These are phyloP conservation scores for Synanthedon myopaeformis DNA, from an alignment of 2,888 invertebrate species.

Conservation along the genomic window DNA sequence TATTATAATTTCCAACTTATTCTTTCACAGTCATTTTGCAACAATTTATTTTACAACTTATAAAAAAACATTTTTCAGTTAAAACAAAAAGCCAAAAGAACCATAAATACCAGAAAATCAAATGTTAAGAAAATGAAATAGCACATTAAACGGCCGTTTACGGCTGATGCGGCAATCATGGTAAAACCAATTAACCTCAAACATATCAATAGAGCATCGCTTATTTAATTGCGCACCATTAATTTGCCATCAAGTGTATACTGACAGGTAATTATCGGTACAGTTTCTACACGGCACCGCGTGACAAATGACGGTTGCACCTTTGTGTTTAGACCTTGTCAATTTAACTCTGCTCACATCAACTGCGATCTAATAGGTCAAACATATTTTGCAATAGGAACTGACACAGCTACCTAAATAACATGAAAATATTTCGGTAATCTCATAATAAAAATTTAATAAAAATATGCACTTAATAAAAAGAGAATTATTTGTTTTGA, in stretches of 20 bases:
- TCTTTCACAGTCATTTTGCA: too few species aligned
- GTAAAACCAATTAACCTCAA: constrained; percentile 3
- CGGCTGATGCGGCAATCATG: not conserved
- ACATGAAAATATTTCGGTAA: too few species aligned
- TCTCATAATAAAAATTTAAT: too few species aligned
- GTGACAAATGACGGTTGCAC: constrained; percentile 24
- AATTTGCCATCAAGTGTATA: constrained; percentile 19
- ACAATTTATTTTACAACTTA: too few species aligned
- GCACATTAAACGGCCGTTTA: too few species aligned
- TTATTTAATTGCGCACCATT: constrained; percentile 18
- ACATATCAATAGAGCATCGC: constrained; percentile 12
- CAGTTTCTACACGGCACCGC: constrained; percentile 9
- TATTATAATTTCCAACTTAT: too few species aligned
- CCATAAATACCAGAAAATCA: too few species aligned
- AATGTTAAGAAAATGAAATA: too few species aligned
- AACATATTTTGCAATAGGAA: not conserved
- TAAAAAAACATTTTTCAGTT: too few species aligned
- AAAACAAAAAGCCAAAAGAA: too few species aligned
- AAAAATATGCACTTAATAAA: too few species aligned
- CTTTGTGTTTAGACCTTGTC: constrained; percentile 25
- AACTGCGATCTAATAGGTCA: constrained; percentile 10
- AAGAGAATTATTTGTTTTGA: not conserved
- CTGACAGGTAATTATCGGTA: constrained; percentile 28
- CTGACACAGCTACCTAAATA: too few species aligned
- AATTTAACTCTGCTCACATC: constrained; percentile 14